Evolutionary conservation across 1,140 invertebrate genomes (phyloP), one percentile per base, ranked within the genome.

Genomic region (Drosophila athabasca): DNA sequence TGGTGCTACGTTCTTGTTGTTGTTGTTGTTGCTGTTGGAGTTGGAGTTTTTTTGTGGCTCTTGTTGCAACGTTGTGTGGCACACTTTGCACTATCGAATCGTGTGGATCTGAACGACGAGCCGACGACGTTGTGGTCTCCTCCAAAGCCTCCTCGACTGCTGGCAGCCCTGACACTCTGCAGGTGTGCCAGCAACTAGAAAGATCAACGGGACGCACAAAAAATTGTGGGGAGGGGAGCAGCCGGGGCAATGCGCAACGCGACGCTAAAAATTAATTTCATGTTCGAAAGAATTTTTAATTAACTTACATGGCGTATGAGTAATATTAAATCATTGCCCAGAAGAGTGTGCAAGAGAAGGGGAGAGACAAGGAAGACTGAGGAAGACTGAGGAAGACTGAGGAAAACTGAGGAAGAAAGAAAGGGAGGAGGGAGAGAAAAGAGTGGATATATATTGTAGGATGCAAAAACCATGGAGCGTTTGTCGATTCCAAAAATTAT

Each of bases 51-150:
- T 45, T 43, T 39, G 51, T 13, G 57, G 60, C 35, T 44, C 49
- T 46, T 68, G 57, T 54, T 52, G 39, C 44, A 26, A 11, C 15
- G 31, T 29, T 76, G 69, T 67, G 78, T 70, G 82, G 78, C 82
- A 87, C 82, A 87, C 82, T 87, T 87, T 87, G 78, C 82, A 87
- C 82, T 87, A 87, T 87, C 82, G 78, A 82, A 87, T 62, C 76
- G 66, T 81, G 74, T 62, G 65, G 77, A 87, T 87, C 81, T 80
- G 73, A 48, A 48, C 70, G 51, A 51, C 58, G 44, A 26, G 67
- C 54, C 74, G 62, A 65, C 65, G 35, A 39, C 35, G 35, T 39
- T 39, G 35, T 39, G 35, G 66, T 62, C 65, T 67, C 67, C 67
- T 59, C 44, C 24, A 24, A 39, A 35, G 51, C 60, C n/a, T 57